Evolutionary conservation across 2,797 vertebrate genomes (phyloP).

Genomic region (Arnoldichthys spilopterus): DNA sequence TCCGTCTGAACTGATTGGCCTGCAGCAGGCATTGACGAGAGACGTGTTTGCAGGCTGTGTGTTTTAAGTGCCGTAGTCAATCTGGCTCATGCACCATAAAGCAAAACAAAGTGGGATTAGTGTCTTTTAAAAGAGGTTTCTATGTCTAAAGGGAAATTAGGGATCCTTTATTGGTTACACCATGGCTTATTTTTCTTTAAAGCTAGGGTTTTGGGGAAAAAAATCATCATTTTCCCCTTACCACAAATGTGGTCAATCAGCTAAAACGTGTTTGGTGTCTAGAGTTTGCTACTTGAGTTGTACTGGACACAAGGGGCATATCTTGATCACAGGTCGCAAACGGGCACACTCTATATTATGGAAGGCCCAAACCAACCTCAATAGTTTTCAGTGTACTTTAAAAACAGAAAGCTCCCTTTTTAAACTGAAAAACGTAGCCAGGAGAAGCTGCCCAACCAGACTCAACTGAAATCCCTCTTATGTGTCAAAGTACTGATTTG

Average conservation of each 20-base stretch:
- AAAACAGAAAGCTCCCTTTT: too few relatives aligned
- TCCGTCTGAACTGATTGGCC: constrained; percentile 58
- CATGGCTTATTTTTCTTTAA: background rate
- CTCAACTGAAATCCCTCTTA: too few relatives aligned
- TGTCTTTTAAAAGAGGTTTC: background rate
- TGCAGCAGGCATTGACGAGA: constrained; percentile 48
- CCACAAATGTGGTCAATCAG: background rate
- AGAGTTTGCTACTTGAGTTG: background rate
- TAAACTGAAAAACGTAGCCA: too few relatives aligned
- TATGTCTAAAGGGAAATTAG: background rate
- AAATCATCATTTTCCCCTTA: background rate
- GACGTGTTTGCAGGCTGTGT: constrained; percentile 34
- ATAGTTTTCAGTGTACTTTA: too few relatives aligned
- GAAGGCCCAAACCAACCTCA: too few relatives aligned
- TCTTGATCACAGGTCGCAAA: too few relatives aligned
- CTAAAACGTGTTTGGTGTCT: background rate
- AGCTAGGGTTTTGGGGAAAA: background rate
- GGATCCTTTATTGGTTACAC: background rate
- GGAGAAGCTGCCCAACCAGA: too few relatives aligned
- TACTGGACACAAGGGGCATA: too few relatives aligned
- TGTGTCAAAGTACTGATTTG: too few relatives aligned
- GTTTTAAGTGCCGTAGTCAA: constrained; percentile 54
- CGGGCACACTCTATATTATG: too few relatives aligned
- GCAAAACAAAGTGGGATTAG: constrained; percentile 25
- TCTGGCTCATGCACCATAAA: constrained; percentile 18